phyloP scores from a whole-genome alignment of 2,797 vertebrate species.

The Philypnodon macrostomus region DNA sequence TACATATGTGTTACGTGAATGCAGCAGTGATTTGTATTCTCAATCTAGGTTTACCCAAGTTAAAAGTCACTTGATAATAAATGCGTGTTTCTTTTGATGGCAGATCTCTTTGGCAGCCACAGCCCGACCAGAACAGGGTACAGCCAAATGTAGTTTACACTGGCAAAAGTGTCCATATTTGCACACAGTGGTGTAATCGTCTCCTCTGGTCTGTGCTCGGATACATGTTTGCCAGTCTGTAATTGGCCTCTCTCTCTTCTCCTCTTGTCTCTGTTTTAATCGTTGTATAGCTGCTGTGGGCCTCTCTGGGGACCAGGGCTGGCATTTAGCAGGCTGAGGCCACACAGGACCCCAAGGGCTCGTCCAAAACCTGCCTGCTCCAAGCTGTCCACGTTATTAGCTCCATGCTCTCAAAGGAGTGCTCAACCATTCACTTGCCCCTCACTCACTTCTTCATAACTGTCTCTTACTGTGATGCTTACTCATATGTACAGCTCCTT shows the following conservation, averaged over 20 bases:
- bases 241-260: slow-evolving; percentile 8
- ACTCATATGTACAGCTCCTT: no score
- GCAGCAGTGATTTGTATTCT: background rate
- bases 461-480: no score
- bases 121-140: background rate
- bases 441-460: slow-evolving; percentile 10
- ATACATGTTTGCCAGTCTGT: slow-evolving; percentile 31
- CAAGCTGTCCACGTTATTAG: slow-evolving; percentile 85
- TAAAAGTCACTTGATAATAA: slow-evolving; percentile 5
- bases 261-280: slow-evolving; percentile 21
- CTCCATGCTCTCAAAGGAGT: slow-evolving; percentile 33
- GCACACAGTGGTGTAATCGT: slow-evolving; percentile 4
- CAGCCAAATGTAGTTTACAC: slow-evolving; percentile 18
- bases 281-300: slow-evolving; percentile 62
- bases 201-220: slow-evolving; percentile 8
- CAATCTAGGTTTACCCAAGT: slow-evolving; percentile 7
- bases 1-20: background rate
- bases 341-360: slow-evolving; percentile 82
- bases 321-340: slow-evolving; percentile 87
- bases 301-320: slow-evolving; percentile 81
- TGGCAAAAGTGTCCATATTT: slow-evolving; percentile 16
- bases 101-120: slow-evolving; percentile 16
- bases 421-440: no score
- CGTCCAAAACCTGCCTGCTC: slow-evolving; percentile 82
- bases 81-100: slow-evolving; percentile 8